These are phyloP conservation scores for Coelinius sp. DNA, from an alignment of 2,888 invertebrate genomes.

Conservation along the genomic window DNA sequence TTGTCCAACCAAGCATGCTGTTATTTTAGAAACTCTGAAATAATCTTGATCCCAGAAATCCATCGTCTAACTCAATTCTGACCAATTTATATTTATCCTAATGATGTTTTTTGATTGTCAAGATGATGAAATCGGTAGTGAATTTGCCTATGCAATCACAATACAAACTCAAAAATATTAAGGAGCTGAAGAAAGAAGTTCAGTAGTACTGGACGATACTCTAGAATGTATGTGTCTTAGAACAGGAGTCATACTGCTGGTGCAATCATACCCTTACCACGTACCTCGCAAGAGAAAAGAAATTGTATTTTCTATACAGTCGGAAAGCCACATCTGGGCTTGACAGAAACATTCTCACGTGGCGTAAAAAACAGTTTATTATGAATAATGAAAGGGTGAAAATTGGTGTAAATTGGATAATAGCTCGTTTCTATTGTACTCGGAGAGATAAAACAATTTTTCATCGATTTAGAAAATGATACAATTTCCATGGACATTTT, in stretches of 20 bases:
- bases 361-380: no score
- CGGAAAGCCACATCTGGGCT: neutral
- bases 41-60: neutral
- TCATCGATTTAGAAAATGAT: no score
- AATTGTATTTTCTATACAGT: neutral
- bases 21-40: neutral
- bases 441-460: no score
- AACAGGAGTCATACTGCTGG: neutral
- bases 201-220: no score
- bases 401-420: neutral
- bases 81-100: no score
- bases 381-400: neutral
- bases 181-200: no score
- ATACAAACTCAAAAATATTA: no score
- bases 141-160: no score
- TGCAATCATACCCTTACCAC: neutral
- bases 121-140: no score
- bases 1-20: neutral
- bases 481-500: no score
- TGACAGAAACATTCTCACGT: constrained; percentile 1
- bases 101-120: no score
- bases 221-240: neutral
- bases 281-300: neutral
- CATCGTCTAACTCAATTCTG: neutral
- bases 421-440: neutral